A percentile compares a stretch with the other conserved stretches of the same genome.
These are phyloP conservation scores for Acanthosepion pharaonis DNA, from an alignment of 2,888 invertebrate species.

Conservation along the genomic window DNA sequence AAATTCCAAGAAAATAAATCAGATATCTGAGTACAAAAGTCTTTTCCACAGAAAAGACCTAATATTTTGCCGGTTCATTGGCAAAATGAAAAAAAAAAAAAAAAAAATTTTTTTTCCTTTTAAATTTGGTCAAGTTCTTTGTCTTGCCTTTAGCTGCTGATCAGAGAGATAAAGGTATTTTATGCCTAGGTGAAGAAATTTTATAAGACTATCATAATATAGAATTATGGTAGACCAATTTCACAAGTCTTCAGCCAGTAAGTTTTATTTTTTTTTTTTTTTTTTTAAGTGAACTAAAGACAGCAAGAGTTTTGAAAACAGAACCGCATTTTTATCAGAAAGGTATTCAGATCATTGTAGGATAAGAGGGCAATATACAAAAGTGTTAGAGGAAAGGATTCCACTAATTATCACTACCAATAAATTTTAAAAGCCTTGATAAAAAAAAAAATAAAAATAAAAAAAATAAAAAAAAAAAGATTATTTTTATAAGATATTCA, in stretches of 20 bases:
- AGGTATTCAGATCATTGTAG: neutral
- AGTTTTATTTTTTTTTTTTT: no score
- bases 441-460: neutral
- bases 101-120: neutral
- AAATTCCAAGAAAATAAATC: no score
- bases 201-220: neutral
- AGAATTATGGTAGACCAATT: neutral
- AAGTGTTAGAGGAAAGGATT: neutral
- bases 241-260: neutral
- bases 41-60: no score
- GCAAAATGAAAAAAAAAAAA: no score
- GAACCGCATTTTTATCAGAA: no score
- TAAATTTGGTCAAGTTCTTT: neutral
- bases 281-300: no score
- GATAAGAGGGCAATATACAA: neutral
- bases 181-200: neutral
- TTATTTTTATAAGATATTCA: neutral
- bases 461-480: neutral
- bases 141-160: constrained; percentile 14
- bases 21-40: no score
- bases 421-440: neutral
- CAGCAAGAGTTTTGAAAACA: no score
- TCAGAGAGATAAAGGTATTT: neutral
- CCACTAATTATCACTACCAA: neutral
- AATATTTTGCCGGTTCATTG: no score